Percentiles rank a stretch among this genome's conserved stretches.
These are phyloP conservation scores for Adineta ricciae DNA, from an alignment of 2,888 invertebrate genomes.

Conservation along the genomic window DNA sequence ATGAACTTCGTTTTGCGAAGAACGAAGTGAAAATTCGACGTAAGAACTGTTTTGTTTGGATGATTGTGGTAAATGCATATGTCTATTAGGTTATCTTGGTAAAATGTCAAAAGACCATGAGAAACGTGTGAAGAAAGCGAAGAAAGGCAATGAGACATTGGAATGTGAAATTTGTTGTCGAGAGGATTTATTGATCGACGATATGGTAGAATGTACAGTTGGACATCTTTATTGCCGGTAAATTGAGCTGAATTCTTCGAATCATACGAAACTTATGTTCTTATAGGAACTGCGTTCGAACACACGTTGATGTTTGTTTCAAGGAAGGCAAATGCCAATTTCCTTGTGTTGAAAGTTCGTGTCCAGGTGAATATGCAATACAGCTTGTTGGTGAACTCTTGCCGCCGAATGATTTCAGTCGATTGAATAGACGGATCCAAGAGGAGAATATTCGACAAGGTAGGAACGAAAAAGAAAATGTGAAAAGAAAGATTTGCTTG, in stretches of 20 bases:
- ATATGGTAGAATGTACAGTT: constrained; percentile 47
- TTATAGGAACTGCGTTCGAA: background rate
- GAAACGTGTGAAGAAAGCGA: constrained; percentile 41
- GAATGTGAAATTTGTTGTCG: constrained; percentile 57
- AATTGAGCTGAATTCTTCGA: background rate
- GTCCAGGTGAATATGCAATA: constrained; percentile 1
- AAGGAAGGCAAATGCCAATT: constrained; percentile 17
- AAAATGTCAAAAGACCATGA: constrained; percentile 29
- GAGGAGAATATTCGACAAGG: constrained; percentile 19
- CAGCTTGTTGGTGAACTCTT: background rate
- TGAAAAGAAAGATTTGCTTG: too few species aligned
- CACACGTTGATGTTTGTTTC: background rate
- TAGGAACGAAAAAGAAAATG: background rate
- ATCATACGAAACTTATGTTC: background rate
- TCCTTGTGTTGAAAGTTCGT: background rate
- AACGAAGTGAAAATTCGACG: constrained; percentile 41
- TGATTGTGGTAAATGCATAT: background rate
- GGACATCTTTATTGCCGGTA: constrained; percentile 54
- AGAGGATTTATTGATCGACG: constrained; percentile 53
- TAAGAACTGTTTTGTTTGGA: constrained; percentile 34
- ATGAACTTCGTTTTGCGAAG: constrained; percentile 41
- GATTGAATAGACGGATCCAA: background rate
- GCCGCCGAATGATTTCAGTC: background rate
- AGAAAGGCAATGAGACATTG: constrained; percentile 46
- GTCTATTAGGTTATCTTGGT: constrained; percentile 33